phyloP scores from a whole-genome alignment of 64 coral and sea anemone species.

The Stichodactyla mertensii region DNA sequence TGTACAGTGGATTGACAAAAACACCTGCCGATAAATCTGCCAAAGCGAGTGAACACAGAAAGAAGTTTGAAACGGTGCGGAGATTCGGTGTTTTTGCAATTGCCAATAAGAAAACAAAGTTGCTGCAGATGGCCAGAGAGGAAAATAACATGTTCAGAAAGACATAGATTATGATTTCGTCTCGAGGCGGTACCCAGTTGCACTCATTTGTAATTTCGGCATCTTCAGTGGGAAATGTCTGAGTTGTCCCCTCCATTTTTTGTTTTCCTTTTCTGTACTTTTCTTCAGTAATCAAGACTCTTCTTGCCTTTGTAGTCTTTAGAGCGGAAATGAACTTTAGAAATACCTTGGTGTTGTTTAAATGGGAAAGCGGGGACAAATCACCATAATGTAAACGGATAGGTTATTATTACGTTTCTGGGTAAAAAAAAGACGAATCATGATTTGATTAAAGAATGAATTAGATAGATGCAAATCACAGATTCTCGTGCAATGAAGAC shows the following conservation, averaged over 20 bases:
- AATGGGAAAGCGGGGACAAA: too few relatives aligned
- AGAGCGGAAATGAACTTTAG: background rate
- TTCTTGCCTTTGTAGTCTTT: background rate
- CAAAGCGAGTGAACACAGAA: constrained; percentile 18
- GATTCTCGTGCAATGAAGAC: too few relatives aligned
- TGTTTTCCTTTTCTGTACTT: background rate
- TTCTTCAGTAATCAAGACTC: background rate
- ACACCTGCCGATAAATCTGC: constrained; percentile 41
- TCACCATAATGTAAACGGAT: too few relatives aligned
- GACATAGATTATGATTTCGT: background rate
- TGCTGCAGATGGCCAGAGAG: background rate
- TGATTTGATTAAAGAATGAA: too few relatives aligned
- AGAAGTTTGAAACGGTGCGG: constrained; percentile 33
- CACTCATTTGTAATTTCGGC: background rate
- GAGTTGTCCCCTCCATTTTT: background rate
- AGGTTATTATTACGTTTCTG: too few relatives aligned
- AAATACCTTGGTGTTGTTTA: background rate
- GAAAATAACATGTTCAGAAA: constrained; percentile 1
- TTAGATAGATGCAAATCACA: too few relatives aligned
- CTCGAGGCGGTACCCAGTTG: background rate
- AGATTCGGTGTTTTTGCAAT: constrained; percentile 1
- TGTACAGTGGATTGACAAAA: constrained; percentile 38
- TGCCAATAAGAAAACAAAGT: background rate
- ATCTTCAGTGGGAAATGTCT: background rate
- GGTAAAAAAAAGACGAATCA: too few relatives aligned